Evolutionary conservation across 2,113 vertebrate genomes (phyloP).

Genomic region (Sisor rabdophorus): DNA sequence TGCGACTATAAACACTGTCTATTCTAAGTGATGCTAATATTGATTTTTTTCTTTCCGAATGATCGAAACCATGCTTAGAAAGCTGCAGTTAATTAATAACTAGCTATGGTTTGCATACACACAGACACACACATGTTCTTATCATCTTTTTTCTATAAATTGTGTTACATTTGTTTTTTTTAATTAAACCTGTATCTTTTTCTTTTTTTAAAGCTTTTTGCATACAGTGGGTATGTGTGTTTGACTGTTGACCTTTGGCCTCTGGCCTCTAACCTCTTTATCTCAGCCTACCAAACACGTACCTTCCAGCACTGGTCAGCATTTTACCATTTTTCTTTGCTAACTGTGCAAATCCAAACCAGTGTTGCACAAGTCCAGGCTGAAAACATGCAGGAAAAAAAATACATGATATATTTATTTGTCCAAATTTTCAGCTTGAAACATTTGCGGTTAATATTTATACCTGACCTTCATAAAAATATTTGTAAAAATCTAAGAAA

Average conservation of each 20-base stretch:
- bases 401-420: background rate
- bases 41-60: constrained; percentile 41
- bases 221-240: background rate
- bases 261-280: constrained; percentile 14
- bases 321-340: background rate
- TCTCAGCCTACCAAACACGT: background rate
- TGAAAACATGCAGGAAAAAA: background rate
- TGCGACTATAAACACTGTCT: constrained; percentile 15
- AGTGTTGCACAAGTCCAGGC: background rate
- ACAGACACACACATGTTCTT: background rate
- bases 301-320: background rate
- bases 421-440: background rate
- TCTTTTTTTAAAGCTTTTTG: background rate
- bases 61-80: constrained; percentile 24
- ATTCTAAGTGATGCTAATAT: constrained; percentile 35
- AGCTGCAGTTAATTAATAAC: constrained; percentile 52
- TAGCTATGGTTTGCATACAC: constrained; percentile 35
- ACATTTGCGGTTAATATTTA: background rate
- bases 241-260: constrained; percentile 2
- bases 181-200: background rate
- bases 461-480: background rate
- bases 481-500: background rate
- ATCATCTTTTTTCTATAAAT: background rate
- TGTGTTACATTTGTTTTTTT: background rate
- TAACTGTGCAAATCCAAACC: background rate